Evolutionary conservation across 2,888 invertebrate genomes (phyloP).

Genomic region (Tenthredo scrophulariae): DNA sequence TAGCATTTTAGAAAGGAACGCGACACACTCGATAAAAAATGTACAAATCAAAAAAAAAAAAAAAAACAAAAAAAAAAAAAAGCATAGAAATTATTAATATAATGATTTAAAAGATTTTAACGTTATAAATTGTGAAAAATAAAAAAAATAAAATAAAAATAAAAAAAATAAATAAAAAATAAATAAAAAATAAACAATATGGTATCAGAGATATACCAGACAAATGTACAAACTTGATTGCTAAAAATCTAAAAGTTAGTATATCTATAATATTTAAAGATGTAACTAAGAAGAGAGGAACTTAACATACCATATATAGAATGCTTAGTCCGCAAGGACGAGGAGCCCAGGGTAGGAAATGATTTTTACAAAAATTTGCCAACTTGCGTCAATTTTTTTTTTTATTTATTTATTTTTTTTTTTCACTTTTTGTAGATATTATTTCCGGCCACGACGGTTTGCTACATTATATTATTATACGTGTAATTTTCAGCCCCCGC

Average conservation of each 20-base stretch:
- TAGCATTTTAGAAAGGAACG: conserved; percentile 43
- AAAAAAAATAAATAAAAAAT: conserved; percentile 45
- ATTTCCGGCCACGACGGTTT: conserved; percentile 4
- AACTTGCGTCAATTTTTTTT: conserved; percentile 7
- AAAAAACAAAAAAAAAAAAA: conserved; percentile 34
- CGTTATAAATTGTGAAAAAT: conserved; percentile 75
- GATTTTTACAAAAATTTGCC: not conserved
- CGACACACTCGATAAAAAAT: conserved; percentile 39
- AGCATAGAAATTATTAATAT: conserved; percentile 74
- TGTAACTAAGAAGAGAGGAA: conserved; percentile 36
- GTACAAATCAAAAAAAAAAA: conserved; percentile 55
- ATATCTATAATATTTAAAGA: conserved; percentile 51
- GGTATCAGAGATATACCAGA: conserved; percentile 44
- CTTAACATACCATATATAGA: conserved; percentile 37
- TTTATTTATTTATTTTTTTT: too few species aligned
- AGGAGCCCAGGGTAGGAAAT: not conserved
- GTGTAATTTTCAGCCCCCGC: not conserved
- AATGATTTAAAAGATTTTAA: conserved; percentile 74
- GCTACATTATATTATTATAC: not conserved
- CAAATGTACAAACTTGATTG: conserved; percentile 52
- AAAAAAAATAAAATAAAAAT: conserved; percentile 53
- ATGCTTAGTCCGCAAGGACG: conserved; percentile 16
- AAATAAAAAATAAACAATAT: conserved; percentile 41
- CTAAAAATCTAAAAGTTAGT: conserved; percentile 50
- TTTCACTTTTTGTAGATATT: not conserved